Conservation (phyloP, 2,797 vertebrate genomes). For the Varecia variegata region DNA sequence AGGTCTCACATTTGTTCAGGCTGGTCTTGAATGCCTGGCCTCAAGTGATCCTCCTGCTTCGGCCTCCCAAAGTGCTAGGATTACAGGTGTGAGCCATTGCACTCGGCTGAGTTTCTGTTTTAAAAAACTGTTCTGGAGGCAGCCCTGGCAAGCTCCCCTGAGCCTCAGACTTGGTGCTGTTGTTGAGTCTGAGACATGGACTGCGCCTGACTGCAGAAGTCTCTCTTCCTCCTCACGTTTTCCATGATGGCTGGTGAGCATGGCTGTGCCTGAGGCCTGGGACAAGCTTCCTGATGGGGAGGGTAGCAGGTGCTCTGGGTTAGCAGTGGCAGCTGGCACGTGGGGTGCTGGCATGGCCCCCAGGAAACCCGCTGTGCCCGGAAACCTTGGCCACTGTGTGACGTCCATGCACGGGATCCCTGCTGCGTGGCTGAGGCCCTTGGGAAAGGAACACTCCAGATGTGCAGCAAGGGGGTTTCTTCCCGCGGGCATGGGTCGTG, state of each 20-base stretch:
- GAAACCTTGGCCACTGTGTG: background rate
- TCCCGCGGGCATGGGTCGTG: fast-evolving
- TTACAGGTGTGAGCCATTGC: too few relatives aligned
- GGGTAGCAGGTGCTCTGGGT: too few relatives aligned
- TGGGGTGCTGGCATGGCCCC: background rate
- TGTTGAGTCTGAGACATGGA: background rate
- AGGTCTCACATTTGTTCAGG: too few relatives aligned
- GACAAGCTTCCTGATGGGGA: background rate
- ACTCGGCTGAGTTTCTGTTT: background rate
- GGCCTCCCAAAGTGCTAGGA: too few relatives aligned
- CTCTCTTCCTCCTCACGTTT: background rate
- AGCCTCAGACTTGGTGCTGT: background rate
- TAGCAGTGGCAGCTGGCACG: background rate
- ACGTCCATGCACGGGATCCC: background rate
- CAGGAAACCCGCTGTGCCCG: background rate
- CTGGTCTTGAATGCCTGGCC: too few relatives aligned
- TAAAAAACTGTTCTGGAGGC: background rate
- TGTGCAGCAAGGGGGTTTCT: background rate
- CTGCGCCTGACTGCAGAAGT: background rate
- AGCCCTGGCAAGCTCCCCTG: background rate
- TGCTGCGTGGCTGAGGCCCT: background rate
- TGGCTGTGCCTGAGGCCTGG: background rate
- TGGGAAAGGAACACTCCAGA: background rate
- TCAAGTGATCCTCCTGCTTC: too few relatives aligned
- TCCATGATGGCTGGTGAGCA: background rate